These are phyloP conservation scores for Urocyon cinereoargenteus DNA, from an alignment of 2,797 vertebrate species.

Conservation along the genomic window DNA sequence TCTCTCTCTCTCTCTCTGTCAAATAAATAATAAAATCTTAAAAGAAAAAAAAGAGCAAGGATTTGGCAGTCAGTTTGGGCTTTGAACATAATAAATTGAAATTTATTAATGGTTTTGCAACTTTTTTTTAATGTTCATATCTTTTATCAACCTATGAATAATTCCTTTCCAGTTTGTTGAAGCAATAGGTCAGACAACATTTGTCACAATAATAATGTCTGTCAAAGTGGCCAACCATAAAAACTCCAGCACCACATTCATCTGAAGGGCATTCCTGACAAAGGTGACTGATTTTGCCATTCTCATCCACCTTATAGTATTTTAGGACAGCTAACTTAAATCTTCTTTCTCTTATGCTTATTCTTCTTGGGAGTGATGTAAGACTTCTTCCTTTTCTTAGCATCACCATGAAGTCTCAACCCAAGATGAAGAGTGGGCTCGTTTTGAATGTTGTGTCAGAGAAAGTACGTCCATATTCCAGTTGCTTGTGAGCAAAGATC, in stretches of 20 bases:
- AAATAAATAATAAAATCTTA: no score
- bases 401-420: background rate
- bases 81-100: slow-evolving; percentile 19
- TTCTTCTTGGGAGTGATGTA: background rate
- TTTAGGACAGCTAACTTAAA: background rate
- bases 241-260: background rate
- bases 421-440: background rate
- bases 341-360: background rate
- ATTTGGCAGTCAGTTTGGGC: background rate
- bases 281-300: background rate
- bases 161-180: background rate
- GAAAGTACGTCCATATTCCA: background rate
- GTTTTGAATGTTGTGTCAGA: background rate
- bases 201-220: background rate
- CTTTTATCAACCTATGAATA: background rate
- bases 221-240: background rate
- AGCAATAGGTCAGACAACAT: background rate
- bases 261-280: background rate
- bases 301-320: background rate
- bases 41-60: background rate
- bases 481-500: background rate
- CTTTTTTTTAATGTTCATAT: background rate
- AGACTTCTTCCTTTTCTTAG: background rate
- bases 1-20: no score
- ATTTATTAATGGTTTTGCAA: background rate